A percentile compares a stretch with the other conserved stretches of the same genome.
Evolutionary conservation across 2,113 vertebrate genomes (phyloP).

Genomic region (Corythoichthys intestinalis): DNA sequence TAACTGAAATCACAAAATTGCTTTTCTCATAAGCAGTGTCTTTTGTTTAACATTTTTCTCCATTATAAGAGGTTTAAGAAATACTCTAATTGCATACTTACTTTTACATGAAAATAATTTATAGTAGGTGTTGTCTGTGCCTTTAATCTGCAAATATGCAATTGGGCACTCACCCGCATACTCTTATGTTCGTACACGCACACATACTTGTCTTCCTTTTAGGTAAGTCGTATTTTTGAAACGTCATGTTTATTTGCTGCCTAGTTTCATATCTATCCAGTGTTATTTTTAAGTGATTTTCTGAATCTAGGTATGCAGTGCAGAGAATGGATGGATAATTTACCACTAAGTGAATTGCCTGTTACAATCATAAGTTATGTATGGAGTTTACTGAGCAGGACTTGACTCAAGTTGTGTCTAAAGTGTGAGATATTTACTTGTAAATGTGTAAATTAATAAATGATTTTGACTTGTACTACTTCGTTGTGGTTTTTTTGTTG

Average conservation of each 20-base stretch:
- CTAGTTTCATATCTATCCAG: neutral
- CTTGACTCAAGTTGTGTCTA: neutral
- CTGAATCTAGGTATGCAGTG: no score
- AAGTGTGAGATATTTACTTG: slow-evolving; percentile 4
- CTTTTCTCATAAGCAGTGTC: no score
- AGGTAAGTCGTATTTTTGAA: neutral
- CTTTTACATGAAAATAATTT: no score
- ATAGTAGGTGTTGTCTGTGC: no score
- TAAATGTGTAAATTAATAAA: slow-evolving; percentile 9
- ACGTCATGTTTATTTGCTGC: neutral
- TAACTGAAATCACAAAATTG: no score
- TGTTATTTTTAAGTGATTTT: neutral
- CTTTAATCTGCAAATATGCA: neutral
- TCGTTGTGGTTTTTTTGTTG: no score
- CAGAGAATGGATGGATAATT: neutral
- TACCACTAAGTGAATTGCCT: neutral
- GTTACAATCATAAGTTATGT: slow-evolving; percentile 1
- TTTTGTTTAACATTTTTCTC: no score
- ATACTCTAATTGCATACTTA: no score
- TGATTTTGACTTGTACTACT: no score
- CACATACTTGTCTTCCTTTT: neutral
- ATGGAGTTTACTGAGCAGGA: neutral
- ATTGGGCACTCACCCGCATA: no score
- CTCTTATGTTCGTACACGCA: neutral
- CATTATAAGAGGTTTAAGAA: no score